phyloP scores from a whole-genome alignment of 2,113 vertebrate species.

The Sialia sialis region DNA sequence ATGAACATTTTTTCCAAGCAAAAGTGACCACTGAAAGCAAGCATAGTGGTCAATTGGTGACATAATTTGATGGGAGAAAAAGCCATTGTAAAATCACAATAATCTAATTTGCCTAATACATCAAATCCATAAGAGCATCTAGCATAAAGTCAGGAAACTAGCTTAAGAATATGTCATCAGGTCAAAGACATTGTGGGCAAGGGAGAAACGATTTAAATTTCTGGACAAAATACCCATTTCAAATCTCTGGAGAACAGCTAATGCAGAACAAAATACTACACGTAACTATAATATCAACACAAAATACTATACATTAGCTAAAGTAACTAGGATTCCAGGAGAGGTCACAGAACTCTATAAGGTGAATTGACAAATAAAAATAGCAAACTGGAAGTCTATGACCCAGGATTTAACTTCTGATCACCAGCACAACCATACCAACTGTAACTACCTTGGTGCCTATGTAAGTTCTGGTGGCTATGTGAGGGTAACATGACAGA shows the following conservation, averaged over 20 bases:
- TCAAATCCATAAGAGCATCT: not conserved
- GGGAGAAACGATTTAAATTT: not conserved
- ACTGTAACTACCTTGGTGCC: not conserved
- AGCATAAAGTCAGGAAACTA: not conserved
- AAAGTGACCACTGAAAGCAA: not conserved
- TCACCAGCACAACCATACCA: not conserved
- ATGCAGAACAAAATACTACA: not conserved
- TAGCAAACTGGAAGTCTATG: not conserved
- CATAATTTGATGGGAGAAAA: not conserved
- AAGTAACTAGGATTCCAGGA: not conserved
- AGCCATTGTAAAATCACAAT: not conserved
- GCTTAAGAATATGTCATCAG: not conserved
- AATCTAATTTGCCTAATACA: not conserved
- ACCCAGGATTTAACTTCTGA: not conserved
- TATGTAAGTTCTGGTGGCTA: accelerated
- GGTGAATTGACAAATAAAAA: not conserved
- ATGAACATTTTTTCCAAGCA: not conserved
- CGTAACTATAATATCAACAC: not conserved
- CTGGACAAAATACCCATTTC: not conserved
- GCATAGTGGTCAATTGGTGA: not conserved
- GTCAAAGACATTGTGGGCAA: not conserved
- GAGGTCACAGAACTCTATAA: not conserved
- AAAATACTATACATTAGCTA: not conserved
- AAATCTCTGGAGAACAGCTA: not conserved
- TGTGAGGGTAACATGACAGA: not conserved